Evolutionary conservation across 2,113 vertebrate genomes (phyloP), one percentile per base, ranked within the genome.

Genomic region (Heterochromis multidens): DNA sequence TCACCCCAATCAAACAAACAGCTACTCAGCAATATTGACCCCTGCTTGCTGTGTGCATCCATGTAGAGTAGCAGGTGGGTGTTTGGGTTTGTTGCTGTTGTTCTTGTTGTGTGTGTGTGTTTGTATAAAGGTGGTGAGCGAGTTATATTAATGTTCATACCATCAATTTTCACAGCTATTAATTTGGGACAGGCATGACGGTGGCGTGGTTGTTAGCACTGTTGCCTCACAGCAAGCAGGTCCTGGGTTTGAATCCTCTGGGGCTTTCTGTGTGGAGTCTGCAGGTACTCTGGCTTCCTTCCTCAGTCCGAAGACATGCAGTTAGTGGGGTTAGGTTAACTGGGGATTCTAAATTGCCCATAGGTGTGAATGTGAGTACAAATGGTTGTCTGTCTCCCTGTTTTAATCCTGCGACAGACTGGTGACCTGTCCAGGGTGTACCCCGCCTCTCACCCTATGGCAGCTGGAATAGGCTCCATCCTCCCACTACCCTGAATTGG

Each of bases 1-100:
- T 92, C 90, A 86, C 85, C 84, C 91, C 85, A 84, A 91, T 91
- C 91, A 87, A 72, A 79, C 77, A 87, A 63, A 43, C 82, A 82
- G 85, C 88, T 61, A 90, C 86, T 94, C 93, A 94, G 89, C 92
- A 93, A 80, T 93, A 93, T 91, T 93, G 93, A 91, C 88, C 88
- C 77, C 81, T 49, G 52, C 87, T 80, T 43, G 23, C 77, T 80
- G 59, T 89, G 72, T 82, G 85, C 81, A 49, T 79, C 61, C 80
- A 59, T 86, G 76, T 77, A 58, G 49, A 81, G 35, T 31, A 57
- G 17, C 27, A 43, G 61, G 43, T 6, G 6, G 33, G 14, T 57
- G 31, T 46, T 40, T 14, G 54, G 76, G 43, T n/a, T 29, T 25
- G 81, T 29, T 49, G 23, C 3, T 49, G 63, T 5, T 33, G 59